Base-by-base conservation (phyloP, 92 coral and sea anemone genomes). In the Nematostella vectensis region DNA sequence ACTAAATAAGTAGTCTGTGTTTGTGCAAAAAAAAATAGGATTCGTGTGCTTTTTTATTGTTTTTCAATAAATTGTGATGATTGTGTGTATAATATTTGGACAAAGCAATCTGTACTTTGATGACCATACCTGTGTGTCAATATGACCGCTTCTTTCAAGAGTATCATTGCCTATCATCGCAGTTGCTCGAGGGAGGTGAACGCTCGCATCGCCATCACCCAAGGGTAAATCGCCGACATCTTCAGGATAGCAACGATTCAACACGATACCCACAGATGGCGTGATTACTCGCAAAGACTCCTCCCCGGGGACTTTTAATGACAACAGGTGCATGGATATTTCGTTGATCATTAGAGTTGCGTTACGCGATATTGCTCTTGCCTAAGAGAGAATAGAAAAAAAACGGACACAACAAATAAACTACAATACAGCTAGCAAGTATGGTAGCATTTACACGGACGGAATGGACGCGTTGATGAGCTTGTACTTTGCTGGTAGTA, bases 121-220 rank as follows among this genome's bases (percentile, higher is more conserved):
- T n/a, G n/a, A 23, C 12, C 52, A 23, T 28, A 74, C 80, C 80
- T 65, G 27, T 2, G 54, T 37, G 54, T 74, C 80, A 21, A 74
- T 43, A 21, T 57, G 54, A 16, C 61, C 29, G 11, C 29, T 51
- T 31, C 58, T 65, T 15, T 49, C 12, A 12, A 55, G 43, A 38
- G 51, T 31, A 2, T 40, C 44, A 27, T 51, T 43, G 22, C 59
- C 67, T 29, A 74, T 54, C 27, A 74, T 65, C 1, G 73, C 38
- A 55, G 39, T 61, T 18, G 59, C 36, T 0, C 29, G 31, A 9
- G 80, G 80, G 39, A 74, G 25, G 20, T 19, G 47, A 20, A 74
- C 50, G 17, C 39, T 27, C 1, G 74, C 68, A 4, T 27, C 23
- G 1, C 74, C 80, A 27, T 57, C 49, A 11, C 42, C 57, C 29